Conservation (phyloP, 2,113 vertebrate genomes). For the Rostratula benghalensis region DNA sequence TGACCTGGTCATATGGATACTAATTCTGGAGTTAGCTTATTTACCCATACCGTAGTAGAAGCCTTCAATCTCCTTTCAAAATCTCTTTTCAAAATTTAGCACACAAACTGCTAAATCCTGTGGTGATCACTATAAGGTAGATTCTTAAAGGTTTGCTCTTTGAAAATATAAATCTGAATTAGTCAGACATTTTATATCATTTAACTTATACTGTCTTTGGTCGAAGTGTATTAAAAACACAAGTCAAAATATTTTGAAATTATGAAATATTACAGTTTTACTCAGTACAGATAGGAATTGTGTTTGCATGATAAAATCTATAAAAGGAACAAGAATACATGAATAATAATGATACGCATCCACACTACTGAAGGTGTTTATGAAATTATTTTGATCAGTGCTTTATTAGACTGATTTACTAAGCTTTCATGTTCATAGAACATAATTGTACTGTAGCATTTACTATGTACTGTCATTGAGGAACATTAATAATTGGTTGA, state of each 20-base stretch:
- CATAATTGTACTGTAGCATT: background rate
- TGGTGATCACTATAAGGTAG: background rate
- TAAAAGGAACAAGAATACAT: background rate
- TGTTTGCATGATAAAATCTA: constrained; percentile 6
- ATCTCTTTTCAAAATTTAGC: background rate
- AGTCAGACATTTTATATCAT: background rate
- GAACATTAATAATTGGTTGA: background rate
- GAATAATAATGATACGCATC: background rate
- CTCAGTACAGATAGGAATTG: background rate
- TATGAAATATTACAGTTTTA: background rate
- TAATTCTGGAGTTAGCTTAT: background rate
- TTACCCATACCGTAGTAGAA: background rate
- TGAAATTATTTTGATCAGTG: background rate
- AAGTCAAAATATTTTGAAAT: constrained; percentile 43
- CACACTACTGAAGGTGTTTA: background rate
- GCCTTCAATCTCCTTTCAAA: background rate
- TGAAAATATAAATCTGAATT: background rate
- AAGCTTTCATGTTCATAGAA: background rate
- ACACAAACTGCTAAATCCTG: background rate
- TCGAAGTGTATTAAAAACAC: background rate
- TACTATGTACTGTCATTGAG: background rate
- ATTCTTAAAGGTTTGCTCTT: background rate
- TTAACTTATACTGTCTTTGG: background rate
- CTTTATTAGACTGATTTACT: constrained; percentile 17
- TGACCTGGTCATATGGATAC: background rate